Evolutionary conservation across 23 tunicate species (phyloP).

Genomic region (Clavelina lepadiformis): DNA sequence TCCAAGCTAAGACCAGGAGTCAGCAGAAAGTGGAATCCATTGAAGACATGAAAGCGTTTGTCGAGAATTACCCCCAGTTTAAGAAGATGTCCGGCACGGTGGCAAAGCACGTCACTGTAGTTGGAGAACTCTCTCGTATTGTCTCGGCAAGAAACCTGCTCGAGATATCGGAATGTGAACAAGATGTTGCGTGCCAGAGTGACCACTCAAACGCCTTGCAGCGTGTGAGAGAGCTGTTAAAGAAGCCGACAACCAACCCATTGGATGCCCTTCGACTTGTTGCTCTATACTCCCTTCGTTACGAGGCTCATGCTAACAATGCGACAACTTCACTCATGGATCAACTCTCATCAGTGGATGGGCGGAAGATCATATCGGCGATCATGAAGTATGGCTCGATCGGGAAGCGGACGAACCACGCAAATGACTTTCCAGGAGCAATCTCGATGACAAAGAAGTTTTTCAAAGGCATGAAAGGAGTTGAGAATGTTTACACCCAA

Average conservation of each 20-base stretch:
- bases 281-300: slow-evolving; percentile 78
- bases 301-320: slow-evolving; percentile 61
- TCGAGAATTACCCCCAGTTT: slow-evolving; percentile 98
- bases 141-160: slow-evolving; percentile 59
- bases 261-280: slow-evolving; percentile 73
- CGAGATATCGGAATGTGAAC: slow-evolving; percentile 95
- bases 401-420: slow-evolving; percentile 2
- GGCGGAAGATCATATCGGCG: slow-evolving; percentile 23
- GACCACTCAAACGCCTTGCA: slow-evolving; percentile 74
- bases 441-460: slow-evolving; percentile 68
- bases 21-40: slow-evolving; percentile 94
- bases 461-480: slow-evolving; percentile 89
- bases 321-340: slow-evolving; percentile 74
- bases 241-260: slow-evolving; percentile 32
- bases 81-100: slow-evolving; percentile 99
- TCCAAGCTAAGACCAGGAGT: slow-evolving; percentile 78
- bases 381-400: slow-evolving; percentile 54
- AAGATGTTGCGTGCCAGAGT: slow-evolving; percentile 65
- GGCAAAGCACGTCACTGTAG: slow-evolving; percentile 93
- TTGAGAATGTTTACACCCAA: slow-evolving; percentile 98
- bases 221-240: slow-evolving; percentile 39
- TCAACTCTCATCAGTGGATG: slow-evolving; percentile 8
- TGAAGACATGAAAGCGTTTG: slow-evolving; percentile 97
- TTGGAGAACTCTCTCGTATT: slow-evolving; percentile 83
- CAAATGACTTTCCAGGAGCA: slow-evolving; percentile 24